phyloP scores from a whole-genome alignment of 2,888 invertebrate species.

The Thyatira batis region DNA sequence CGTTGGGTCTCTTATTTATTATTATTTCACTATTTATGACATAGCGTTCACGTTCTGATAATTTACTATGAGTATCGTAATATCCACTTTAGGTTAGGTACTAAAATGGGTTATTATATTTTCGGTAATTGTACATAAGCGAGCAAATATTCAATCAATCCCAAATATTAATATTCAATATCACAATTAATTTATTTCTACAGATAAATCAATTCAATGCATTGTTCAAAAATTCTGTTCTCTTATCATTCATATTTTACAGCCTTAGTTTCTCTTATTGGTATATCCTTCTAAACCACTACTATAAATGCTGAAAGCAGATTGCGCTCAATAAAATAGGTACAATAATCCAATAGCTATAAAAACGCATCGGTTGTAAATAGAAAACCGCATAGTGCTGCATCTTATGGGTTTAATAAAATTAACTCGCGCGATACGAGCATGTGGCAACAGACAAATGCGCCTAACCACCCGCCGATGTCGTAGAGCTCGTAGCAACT shows the following conservation, averaged over 20 bases:
- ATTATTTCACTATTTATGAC: neutral
- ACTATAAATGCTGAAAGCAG: neutral
- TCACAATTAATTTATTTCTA: too few relatives aligned
- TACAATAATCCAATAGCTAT: neutral
- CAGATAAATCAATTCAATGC: too few relatives aligned
- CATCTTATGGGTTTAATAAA: neutral
- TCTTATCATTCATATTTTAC: too few relatives aligned
- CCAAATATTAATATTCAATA: too few relatives aligned
- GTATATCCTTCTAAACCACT: too few relatives aligned
- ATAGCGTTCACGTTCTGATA: neutral
- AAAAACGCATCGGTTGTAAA: neutral
- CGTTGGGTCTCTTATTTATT: neutral
- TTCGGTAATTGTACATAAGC: too few relatives aligned
- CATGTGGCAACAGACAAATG: neutral
- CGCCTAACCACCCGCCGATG: neutral
- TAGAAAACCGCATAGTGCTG: neutral
- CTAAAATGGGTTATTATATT: too few relatives aligned
- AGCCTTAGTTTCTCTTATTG: too few relatives aligned
- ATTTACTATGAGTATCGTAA: neutral
- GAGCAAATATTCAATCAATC: too few relatives aligned
- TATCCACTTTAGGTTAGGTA: too few relatives aligned
- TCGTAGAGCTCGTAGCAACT: neutral
- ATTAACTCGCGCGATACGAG: neutral
- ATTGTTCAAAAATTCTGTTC: too few relatives aligned
- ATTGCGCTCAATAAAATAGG: neutral